Conservation (phyloP, 2,888 invertebrate genomes). For the Mythimna loreyi region DNA sequence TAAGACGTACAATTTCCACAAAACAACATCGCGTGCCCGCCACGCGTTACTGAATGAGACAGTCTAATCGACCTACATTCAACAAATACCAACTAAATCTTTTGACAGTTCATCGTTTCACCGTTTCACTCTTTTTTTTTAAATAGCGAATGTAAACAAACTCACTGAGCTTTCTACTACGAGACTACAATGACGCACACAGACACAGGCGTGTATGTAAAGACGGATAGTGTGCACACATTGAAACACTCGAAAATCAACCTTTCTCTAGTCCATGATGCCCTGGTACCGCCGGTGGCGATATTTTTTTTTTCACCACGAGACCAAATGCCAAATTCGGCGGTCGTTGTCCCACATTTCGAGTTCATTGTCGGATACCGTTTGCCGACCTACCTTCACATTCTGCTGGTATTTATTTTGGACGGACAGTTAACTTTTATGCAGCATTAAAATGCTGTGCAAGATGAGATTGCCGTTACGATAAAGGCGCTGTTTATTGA, state of each 20-base stretch:
- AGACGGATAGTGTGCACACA: conserved; percentile 70
- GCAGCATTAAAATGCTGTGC: conserved; percentile 84
- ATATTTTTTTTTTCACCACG: conserved; percentile 83
- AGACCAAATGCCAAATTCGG: conserved; percentile 79
- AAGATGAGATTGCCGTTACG: conserved; percentile 79
- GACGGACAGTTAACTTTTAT: conserved; percentile 87
- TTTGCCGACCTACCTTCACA: conserved; percentile 89
- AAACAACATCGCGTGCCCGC: conserved; percentile 30
- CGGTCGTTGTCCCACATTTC: conserved; percentile 83
- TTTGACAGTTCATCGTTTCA: conserved; percentile 73
- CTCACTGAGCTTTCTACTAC: conserved; percentile 78
- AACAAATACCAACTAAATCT: conserved; percentile 62
- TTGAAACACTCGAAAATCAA: conserved; percentile 69
- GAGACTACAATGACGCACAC: conserved; percentile 63
- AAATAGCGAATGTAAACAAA: conserved; percentile 77
- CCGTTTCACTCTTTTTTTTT: conserved; percentile 73
- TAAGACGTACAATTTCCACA: conserved; percentile 1
- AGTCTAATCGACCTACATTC: conserved; percentile 65
- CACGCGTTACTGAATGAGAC: conserved; percentile 36
- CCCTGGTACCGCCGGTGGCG: conserved; percentile 81
- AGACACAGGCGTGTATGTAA: conserved; percentile 29
- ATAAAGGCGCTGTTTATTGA: conserved; percentile 74
- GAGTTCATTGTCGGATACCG: conserved; percentile 86
- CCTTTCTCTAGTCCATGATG: conserved; percentile 86
- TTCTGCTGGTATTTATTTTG: conserved; percentile 84